A percentile compares a stretch with the other conserved stretches of the same genome.
phyloP scores from a whole-genome alignment of 1,140 invertebrate species.

The Notospermus geniculatus region DNA sequence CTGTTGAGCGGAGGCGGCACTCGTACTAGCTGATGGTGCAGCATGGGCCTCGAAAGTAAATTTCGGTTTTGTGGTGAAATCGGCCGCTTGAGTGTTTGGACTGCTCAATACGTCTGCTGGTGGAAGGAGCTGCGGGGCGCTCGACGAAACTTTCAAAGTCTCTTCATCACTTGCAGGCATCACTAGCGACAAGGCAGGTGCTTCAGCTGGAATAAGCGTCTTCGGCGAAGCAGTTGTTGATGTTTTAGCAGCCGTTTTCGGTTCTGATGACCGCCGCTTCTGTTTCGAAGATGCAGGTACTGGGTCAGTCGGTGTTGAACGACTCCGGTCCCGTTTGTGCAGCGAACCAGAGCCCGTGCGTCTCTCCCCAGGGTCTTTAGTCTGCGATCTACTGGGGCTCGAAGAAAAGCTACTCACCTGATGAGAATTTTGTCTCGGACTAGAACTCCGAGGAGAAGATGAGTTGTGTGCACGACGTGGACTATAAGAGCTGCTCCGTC shows the following conservation, averaged over 20 bases:
- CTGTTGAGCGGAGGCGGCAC: conserved; percentile 12
- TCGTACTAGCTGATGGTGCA: conserved; percentile 21
- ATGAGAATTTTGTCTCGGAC: not conserved
- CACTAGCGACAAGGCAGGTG: conserved; percentile 40
- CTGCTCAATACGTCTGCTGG: conserved; percentile 28
- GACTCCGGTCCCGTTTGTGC: conserved; percentile 27
- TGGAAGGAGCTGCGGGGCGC: conserved; percentile 31
- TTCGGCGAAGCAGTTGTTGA: conserved; percentile 32
- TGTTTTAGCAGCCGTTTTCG: not conserved
- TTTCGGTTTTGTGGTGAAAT: conserved; percentile 19
- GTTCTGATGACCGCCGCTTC: too few relatives aligned
- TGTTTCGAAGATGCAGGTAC: conserved; percentile 5
- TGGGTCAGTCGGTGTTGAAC: conserved; percentile 20
- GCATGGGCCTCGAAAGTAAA: conserved; percentile 23
- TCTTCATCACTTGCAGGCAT: conserved; percentile 18
- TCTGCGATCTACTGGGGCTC: not conserved
- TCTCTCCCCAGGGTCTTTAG: not conserved
- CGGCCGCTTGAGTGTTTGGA: conserved; percentile 24
- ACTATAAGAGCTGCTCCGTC: conserved; percentile 8
- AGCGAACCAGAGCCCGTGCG: not conserved
- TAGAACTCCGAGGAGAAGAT: not conserved
- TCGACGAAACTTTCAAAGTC: conserved; percentile 2
- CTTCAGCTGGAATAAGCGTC: conserved; percentile 36
- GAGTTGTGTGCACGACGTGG: not conserved
- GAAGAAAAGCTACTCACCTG: not conserved